These are phyloP conservation scores for Petaurus breviceps DNA, from an alignment of 2,113 vertebrate species.

Conservation along the genomic window DNA sequence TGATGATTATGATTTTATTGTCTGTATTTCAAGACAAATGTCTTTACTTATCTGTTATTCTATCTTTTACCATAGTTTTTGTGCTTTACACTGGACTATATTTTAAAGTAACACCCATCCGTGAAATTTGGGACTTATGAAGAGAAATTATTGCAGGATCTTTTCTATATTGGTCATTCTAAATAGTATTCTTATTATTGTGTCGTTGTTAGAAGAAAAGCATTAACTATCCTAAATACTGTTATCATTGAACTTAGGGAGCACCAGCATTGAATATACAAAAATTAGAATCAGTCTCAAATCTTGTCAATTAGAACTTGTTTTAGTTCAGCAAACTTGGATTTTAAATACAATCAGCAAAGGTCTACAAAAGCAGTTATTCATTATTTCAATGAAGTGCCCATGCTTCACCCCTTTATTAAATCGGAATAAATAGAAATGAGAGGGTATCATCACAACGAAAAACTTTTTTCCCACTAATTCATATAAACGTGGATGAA, in stretches of 20 bases:
- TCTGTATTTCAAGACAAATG: slow-evolving; percentile 7
- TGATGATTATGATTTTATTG: not conserved
- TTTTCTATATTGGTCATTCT: slow-evolving; percentile 23
- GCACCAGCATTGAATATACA: not conserved
- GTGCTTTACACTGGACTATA: slow-evolving; percentile 27
- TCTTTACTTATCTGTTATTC: slow-evolving; percentile 2
- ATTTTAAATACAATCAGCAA: not conserved
- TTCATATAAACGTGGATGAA: slow-evolving; percentile 35
- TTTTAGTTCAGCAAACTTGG: slow-evolving; percentile 31
- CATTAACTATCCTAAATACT: slow-evolving; percentile 18
- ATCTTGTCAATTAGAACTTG: slow-evolving; percentile 3
- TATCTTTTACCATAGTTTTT: slow-evolving; percentile 13
- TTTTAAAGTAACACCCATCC: slow-evolving; percentile 49
- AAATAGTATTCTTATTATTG: not conserved
- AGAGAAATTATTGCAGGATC: not conserved
- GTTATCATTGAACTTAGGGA: slow-evolving; percentile 13
- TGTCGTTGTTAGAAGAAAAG: not conserved
- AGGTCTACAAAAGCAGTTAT: not conserved
- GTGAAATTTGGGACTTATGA: slow-evolving; percentile 23
- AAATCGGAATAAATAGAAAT: not conserved
- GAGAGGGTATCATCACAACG: not conserved
- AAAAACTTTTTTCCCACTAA: not conserved
- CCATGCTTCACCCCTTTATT: not conserved
- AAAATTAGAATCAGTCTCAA: slow-evolving; percentile 26
- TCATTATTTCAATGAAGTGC: not conserved